Base-by-base conservation (phyloP, 2,797 vertebrate genomes). In the Bothrops alternatus region DNA sequence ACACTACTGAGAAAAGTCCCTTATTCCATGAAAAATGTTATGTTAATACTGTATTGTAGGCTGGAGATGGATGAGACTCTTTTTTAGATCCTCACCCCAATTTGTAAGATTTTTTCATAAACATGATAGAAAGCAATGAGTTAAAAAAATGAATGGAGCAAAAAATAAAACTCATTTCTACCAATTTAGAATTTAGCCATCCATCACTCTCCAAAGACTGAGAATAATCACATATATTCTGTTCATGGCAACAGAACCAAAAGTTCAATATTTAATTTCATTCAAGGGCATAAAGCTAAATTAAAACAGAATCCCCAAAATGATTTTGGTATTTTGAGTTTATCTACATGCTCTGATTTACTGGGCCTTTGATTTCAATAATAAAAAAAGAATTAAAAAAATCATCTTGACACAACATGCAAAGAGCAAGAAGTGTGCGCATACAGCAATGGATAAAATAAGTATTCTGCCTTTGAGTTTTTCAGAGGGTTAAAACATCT, bases 241-340 rank as follows among this genome's bases (percentile, higher is more conserved):
- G 73, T 42, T 82, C 73, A 47, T 25, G 20, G 73, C 73, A 82
- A 82, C 0, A 8, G 37, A 82, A 82, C 10, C 23, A 82, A 82
- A 82, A 47, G 73, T 82, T 82, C 73, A 82, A 25, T 82, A 82
- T 82, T 82, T 82, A 82, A 82, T 82, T 82, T 82, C 73, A 82
- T 82, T 82, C 73, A 82, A 42, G 20, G 73, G 73, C 73, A 82
- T 82, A 47, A 47, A 47, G 73, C 73, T 82, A 82, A 47, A 82
- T 82, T 82, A 82, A 82, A 82, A 25, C 61, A 26, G 2, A 88
- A 92, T 91, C 73, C 37, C 73, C 47, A 82, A 93, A 90, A 92
- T 61, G 26, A 82, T 82, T 82, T 82, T 25, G 4, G 37, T 47
- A 47, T 82, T 47, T 82, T 47, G 73, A 37, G 8, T 82, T 82